Percentiles rank a stretch among this genome's conserved stretches.
Conservation (phyloP, 2,797 vertebrate genomes). For the Sebastes matsubarae region DNA sequence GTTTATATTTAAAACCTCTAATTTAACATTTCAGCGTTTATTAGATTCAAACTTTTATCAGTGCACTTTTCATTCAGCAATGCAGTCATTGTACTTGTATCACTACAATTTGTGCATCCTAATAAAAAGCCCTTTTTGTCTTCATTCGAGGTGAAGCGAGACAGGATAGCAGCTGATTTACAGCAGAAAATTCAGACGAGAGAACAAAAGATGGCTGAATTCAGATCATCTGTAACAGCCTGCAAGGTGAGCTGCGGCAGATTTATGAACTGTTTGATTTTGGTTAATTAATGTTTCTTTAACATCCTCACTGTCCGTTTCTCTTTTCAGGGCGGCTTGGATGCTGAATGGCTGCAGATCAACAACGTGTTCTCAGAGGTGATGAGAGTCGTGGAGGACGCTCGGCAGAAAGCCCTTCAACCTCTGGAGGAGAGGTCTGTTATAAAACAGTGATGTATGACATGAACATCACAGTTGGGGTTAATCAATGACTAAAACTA, state of each 20-base stretch:
- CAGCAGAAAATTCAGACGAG: constrained; percentile 26
- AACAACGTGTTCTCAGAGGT: constrained; percentile 44
- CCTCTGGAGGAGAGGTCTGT: constrained; percentile 61
- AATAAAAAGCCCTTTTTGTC: neutral
- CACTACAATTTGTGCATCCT: neutral
- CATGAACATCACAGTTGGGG: neutral
- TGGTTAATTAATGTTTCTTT: neutral
- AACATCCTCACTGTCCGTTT: fast-evolving
- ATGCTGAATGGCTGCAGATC: constrained; percentile 55
- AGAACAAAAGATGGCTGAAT: constrained; percentile 41
- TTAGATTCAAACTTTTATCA: neutral
- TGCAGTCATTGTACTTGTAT: neutral
- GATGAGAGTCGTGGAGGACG: constrained; percentile 32
- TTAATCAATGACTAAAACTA: neutral
- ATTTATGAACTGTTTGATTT: neutral
- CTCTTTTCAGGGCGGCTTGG: constrained; percentile 40
- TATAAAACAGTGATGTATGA: neutral
- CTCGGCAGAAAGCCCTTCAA: constrained; percentile 41
- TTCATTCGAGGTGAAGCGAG: constrained; percentile 20
- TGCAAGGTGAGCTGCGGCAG: constrained; percentile 35
- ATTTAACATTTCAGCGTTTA: neutral
- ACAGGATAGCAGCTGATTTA: constrained; percentile 35
- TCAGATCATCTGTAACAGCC: constrained; percentile 20
- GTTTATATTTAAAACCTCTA: neutral
- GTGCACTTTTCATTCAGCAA: neutral